Conservation (phyloP, 2,888 invertebrate species). For the Neria commutata region DNA sequence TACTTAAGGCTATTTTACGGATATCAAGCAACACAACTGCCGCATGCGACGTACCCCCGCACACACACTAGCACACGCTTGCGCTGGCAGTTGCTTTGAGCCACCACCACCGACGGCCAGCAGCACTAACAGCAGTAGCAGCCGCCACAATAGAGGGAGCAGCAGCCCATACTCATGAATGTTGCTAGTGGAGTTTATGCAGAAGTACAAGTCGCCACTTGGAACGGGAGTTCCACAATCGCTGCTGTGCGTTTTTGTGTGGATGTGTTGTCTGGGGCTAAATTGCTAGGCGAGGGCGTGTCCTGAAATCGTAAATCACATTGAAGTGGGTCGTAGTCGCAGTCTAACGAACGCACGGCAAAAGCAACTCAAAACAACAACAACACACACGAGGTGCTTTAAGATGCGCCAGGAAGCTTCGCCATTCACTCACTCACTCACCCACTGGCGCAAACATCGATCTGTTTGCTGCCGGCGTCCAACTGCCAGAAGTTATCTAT, state of each 20-base stretch:
- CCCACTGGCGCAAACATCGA: too few species aligned
- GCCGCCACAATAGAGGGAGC: too few species aligned
- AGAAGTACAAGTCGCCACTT: constrained; percentile 38
- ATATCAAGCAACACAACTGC: constrained; percentile 42
- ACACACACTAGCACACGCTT: too few species aligned
- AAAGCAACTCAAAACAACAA: constrained; percentile 8
- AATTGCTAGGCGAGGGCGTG: constrained; percentile 60
- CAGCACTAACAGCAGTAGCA: background rate
- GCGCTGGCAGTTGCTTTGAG: background rate
- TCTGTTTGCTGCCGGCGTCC: background rate
- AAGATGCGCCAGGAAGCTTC: constrained; percentile 1
- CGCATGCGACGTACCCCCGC: constrained; percentile 16
- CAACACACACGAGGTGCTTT: constrained; percentile 3
- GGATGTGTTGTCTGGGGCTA: constrained; percentile 32
- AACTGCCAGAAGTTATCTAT: background rate
- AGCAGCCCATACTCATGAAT: constrained; percentile 32
- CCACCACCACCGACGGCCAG: background rate
- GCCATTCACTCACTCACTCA: too few species aligned
- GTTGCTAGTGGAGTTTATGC: constrained; percentile 23
- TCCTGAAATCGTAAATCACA: constrained; percentile 60
- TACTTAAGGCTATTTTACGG: constrained; percentile 44
- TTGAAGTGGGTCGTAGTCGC: constrained; percentile 61
- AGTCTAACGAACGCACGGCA: constrained; percentile 43
- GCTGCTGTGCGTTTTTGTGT: background rate
- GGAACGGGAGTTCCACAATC: background rate